Base-by-base conservation (phyloP, 1,140 invertebrate genomes). In the Tribolium castaneum region DNA sequence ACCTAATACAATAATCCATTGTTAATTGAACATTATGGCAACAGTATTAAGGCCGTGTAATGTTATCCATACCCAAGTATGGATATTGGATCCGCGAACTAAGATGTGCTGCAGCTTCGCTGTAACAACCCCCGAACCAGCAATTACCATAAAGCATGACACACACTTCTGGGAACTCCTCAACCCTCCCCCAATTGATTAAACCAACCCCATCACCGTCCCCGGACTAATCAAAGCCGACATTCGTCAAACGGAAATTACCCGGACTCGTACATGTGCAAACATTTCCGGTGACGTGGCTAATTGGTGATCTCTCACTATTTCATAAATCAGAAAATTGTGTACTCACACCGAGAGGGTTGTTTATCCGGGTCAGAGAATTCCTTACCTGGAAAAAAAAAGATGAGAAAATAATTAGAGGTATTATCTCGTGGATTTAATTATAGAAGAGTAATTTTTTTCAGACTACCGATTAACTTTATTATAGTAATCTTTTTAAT, bases 401-500 rank as follows among this genome's bases (percentile, higher is more conserved):
- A 66, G 34, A 66, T 14, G 59, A 66, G 59, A 66, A 66, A 34
- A 66, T 66, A 66, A 66, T 66, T 66, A 66, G 59, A 12, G 59
- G 59, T 35, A 66, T 66, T 66, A 66, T 59, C 54, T 19, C 10
- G 16, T 25, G 54, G 54, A 59, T 59, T 59, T 59, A 59, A 59
- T 59, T 59, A 59, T 59, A 22, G 19, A 59, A n/a, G 59, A 66
- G 30, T 12, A 14, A 66, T 35, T 12, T 66, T 66, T 66, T 34
- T 34, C 1, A 6, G 30, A 66, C 59, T 12, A 35, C 59, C 59
- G 59, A 14, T 66, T 14, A 34, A 12, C 4, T 39, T 66, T 35
- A 66, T 66, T 66, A 66, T 35, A 66, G 59, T 66, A 66, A 66
- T 66, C 30, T 66, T 34, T 66, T 66, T 66, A 35, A 66, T 35